Conservation (phyloP, 2,113 vertebrate genomes). For the Chroicocephalus ridibundus region DNA sequence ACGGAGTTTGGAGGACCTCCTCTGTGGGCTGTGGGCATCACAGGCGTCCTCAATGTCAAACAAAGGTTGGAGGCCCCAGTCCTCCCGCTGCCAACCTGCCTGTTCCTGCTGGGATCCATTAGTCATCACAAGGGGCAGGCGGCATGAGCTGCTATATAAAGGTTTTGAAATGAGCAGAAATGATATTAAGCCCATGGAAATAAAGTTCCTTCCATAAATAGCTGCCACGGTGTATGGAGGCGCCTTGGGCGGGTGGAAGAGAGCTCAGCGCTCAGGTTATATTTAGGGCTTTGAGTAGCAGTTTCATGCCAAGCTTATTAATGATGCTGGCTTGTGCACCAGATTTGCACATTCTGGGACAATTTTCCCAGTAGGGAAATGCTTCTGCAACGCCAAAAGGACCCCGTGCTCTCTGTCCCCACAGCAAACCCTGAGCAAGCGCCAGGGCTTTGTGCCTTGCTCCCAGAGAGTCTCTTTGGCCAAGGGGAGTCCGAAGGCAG, state of each 20-base stretch:
- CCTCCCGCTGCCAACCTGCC: background rate
- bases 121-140: conserved; percentile 29
- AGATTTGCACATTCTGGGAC: conserved; percentile 38
- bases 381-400: background rate
- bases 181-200: conserved; percentile 51
- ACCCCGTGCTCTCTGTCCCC: background rate
- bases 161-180: conserved; percentile 55
- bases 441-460: background rate
- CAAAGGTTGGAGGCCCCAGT: background rate
- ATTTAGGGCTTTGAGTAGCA: conserved; percentile 64
- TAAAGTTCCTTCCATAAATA: conserved; percentile 68
- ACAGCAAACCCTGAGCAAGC: background rate
- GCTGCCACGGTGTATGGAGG: conserved; percentile 26
- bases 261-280: conserved; percentile 55
- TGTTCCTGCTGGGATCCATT: conserved; percentile 31
- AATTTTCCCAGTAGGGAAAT: background rate
- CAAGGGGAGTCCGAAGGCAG: background rate
- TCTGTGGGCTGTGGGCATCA: background rate
- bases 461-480: accelerated
- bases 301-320: conserved; percentile 49
- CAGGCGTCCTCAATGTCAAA: background rate
- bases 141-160: conserved; percentile 26
- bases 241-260: conserved; percentile 2
- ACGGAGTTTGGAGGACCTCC: background rate
- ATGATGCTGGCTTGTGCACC: conserved; percentile 38